A percentile compares a stretch with the other conserved stretches of the same genome.
phyloP scores from a whole-genome alignment of 2,888 invertebrate species.

The Onchidella celtica region DNA sequence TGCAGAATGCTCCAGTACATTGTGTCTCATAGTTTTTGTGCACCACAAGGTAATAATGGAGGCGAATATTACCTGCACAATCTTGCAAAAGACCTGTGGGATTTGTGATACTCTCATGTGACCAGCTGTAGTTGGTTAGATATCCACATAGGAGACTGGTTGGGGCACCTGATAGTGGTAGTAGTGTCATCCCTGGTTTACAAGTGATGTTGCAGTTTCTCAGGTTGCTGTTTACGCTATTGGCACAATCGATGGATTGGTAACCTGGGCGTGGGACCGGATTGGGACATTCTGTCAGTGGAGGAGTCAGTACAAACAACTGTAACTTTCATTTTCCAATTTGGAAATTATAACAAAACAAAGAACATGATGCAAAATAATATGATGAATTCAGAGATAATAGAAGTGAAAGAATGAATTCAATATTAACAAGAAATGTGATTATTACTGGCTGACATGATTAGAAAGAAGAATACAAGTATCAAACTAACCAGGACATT shows the following conservation, averaged over 20 bases:
- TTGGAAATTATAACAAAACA: neutral
- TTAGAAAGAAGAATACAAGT: no score
- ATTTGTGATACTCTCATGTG: constrained; percentile 7
- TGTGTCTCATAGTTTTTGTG: no score
- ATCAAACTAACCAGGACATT: constrained; percentile 9
- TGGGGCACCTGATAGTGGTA: neutral
- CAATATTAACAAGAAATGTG: neutral
- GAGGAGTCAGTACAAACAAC: no score
- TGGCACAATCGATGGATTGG: neutral
- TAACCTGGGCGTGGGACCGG: neutral
- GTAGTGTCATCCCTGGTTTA: neutral
- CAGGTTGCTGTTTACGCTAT: neutral
- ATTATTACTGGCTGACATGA: no score
- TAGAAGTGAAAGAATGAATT: no score
- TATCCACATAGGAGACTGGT: neutral
- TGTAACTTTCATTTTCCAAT: no score
- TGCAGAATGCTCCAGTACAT: no score
- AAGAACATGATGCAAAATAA: neutral
- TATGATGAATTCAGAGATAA: neutral
- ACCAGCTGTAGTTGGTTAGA: constrained; percentile 1
- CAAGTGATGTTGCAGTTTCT: neutral
- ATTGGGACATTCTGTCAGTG: neutral
- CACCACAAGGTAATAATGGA: no score
- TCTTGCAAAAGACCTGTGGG: constrained; percentile 10
- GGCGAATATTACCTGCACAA: no score